Conservation (phyloP, 2,888 invertebrate species). For the Ophraella communa region DNA sequence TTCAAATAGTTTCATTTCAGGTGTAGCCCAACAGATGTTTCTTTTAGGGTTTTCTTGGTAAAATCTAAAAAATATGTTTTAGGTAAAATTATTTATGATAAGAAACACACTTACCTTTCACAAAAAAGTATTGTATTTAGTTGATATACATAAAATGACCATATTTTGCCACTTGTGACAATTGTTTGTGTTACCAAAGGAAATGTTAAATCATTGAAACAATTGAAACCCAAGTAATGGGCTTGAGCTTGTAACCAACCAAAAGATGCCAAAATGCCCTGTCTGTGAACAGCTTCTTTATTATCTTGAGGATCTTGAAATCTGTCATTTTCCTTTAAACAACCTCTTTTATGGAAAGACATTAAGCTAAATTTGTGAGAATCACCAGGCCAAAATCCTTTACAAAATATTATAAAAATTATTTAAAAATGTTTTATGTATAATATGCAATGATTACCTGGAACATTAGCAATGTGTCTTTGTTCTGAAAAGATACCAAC, state of each 20-base stretch:
- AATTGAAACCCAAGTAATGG: constrained; percentile 86
- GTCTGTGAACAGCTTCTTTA: constrained; percentile 71
- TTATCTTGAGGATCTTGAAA: constrained; percentile 65
- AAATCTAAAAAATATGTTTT: constrained; percentile 2
- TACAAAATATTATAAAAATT: no score
- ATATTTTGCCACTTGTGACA: constrained; percentile 85
- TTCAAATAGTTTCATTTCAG: constrained; percentile 76
- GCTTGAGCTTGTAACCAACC: constrained; percentile 82
- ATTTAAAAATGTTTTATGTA: neutral
- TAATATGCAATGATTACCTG: constrained; percentile 63
- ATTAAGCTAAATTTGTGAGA: constrained; percentile 77
- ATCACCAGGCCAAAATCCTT: constrained; percentile 87
- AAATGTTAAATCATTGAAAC: constrained; percentile 88
- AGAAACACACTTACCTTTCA: constrained; percentile 11
- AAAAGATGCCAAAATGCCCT: constrained; percentile 81
- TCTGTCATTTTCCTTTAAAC: constrained; percentile 62
- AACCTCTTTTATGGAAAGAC: constrained; percentile 74
- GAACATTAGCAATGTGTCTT: constrained; percentile 75
- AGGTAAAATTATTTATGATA: neutral
- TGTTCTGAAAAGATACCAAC: constrained; percentile 66
- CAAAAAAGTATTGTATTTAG: constrained; percentile 79
- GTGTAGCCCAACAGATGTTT: constrained; percentile 83
- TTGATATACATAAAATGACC: constrained; percentile 90
- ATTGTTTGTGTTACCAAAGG: constrained; percentile 89
- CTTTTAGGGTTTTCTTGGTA: constrained; percentile 69